A percentile compares a stretch with the other conserved stretches of the same genome.
These are phyloP conservation scores for Trichoplusia ni DNA, from an alignment of 1,140 invertebrate genomes.

Conservation along the genomic window DNA sequence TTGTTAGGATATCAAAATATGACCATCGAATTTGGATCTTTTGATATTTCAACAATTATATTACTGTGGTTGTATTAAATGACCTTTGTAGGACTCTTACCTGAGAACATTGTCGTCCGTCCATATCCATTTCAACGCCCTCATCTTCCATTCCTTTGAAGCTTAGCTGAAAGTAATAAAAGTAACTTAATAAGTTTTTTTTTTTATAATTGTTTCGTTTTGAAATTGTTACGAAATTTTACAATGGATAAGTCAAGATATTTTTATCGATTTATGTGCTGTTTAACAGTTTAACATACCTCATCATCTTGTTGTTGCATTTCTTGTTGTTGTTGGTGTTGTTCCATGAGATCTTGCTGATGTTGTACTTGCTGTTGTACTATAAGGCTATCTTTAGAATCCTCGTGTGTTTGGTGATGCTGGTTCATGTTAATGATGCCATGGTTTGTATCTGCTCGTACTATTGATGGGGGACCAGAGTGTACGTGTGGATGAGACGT, in stretches of 20 bases:
- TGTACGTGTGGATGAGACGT: conserved; percentile 75
- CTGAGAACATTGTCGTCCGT: conserved; percentile 73
- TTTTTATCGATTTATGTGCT: background rate
- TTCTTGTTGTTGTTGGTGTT: conserved; percentile 75
- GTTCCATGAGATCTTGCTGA: conserved; percentile 73
- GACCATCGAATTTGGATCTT: too few species aligned
- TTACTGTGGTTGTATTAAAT: too few species aligned
- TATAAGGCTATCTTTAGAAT: conserved; percentile 78
- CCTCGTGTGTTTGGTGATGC: conserved; percentile 70
- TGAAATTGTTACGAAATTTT: background rate
- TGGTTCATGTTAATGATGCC: conserved; percentile 77
- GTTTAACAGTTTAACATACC: conserved; percentile 23
- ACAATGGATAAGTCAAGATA: background rate
- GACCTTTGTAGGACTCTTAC: too few species aligned
- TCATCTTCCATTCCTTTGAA: conserved; percentile 79
- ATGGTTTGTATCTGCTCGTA: conserved; percentile 79
- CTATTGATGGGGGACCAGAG: conserved; percentile 71
- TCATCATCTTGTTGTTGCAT: conserved; percentile 71
- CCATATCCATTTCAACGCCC: conserved; percentile 78
- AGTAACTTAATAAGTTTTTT: background rate
- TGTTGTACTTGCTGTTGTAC: conserved; percentile 76
- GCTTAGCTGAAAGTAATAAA: conserved; percentile 60
- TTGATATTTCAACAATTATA: too few species aligned
- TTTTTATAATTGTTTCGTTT: background rate
- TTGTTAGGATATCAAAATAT: too few species aligned